Evolutionary conservation across 2,113 vertebrate species (phyloP), one percentile per base, ranked within the genome.

Genomic region (Pseudolaguvia tuberculata): DNA sequence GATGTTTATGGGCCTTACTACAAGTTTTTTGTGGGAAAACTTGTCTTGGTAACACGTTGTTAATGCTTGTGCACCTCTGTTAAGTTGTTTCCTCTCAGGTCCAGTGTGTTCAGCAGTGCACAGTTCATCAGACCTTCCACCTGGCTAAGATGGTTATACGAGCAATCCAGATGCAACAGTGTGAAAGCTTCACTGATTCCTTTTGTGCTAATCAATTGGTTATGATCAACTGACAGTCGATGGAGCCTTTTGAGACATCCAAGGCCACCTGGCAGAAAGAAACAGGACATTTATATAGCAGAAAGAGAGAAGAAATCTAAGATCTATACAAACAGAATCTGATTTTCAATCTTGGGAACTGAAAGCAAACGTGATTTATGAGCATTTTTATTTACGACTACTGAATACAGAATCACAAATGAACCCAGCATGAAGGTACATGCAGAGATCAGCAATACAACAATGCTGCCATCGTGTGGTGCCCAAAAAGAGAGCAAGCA

Each of bases 141-240:
- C 2, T 81, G 72, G 21, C 83, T 87, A 70, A 99, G 92, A 83
- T 96, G 89, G 88, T 99, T 98, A 87, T 94, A 88, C 5, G 95
- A 95, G 76, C 93, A 96, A 85, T 94, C 92, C 73, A 99, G 84
- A 81, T 94, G 85, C 42, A 94, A 82, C 1, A 99, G 86, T 9
- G 91, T 91, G 70, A 86, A 91, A 2, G 82, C 79, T 50, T 92
- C 88, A 80, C 81, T 88, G 80, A 99, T 90, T 4, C 94, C 94
- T 89, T 85, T 92, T 5, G 92, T 94, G 80, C 89, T 94, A 82
- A 96, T 94, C 84, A 98, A 87, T 48, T 93, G 93, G 89, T 99
- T 99, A 80, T 97, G 94, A 82, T 93, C 90, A 78, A 97, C n/a
- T 58, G 84, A 86, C 82, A 99, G 82, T 50, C 79, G 86, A 23